phyloP scores from a whole-genome alignment of 2,113 vertebrate genomes.

The Ailurus styani region DNA sequence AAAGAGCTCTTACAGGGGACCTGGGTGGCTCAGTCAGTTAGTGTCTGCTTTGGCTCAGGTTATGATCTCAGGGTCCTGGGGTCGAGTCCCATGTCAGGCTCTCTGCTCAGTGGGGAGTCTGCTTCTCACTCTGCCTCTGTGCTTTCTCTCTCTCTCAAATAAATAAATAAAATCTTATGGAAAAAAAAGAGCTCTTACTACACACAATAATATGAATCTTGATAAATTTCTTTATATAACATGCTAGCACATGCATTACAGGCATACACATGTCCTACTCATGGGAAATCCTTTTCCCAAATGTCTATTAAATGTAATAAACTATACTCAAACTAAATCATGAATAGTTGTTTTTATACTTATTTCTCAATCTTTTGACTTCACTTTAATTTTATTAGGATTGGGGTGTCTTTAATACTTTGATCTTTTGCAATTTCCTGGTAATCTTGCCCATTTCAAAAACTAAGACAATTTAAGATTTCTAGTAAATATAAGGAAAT shows the following conservation, averaged over 20 bases:
- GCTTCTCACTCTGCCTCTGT: too few species aligned
- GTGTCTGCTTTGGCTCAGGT: too few species aligned
- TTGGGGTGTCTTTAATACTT: background rate
- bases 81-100: too few species aligned
- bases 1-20: background rate
- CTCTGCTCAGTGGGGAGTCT: too few species aligned
- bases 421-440: background rate
- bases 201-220: background rate
- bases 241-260: background rate
- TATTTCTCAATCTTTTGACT: background rate
- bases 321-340: background rate
- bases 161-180: too few species aligned
- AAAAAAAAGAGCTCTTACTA: background rate
- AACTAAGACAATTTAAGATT: background rate
- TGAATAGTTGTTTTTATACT: background rate
- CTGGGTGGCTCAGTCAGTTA: too few species aligned
- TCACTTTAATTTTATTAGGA: background rate
- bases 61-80: too few species aligned
- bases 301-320: background rate
- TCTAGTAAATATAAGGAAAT: background rate
- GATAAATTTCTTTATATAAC: background rate
- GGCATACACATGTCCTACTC: background rate
- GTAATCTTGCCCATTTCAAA: background rate
- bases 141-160: too few species aligned
- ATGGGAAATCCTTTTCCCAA: background rate